These are phyloP conservation scores for Hylyphantes graminicola DNA, from an alignment of 1,140 invertebrate species.

Conservation along the genomic window DNA sequence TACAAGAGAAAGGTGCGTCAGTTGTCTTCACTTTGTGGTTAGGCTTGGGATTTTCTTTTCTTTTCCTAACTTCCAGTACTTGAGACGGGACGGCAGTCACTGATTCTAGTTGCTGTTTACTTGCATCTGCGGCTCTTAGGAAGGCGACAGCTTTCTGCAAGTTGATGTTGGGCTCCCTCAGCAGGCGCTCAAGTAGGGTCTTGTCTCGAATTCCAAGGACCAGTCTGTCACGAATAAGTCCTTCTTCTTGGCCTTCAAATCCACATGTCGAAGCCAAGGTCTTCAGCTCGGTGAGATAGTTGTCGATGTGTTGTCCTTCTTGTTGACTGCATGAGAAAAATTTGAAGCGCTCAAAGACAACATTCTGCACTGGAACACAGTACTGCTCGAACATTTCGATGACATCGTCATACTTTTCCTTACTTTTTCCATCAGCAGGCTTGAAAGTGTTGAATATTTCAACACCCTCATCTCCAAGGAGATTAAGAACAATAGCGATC, in stretches of 20 bases:
- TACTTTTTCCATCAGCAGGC: not conserved
- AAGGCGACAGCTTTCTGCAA: not conserved
- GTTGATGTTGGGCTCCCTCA: not conserved
- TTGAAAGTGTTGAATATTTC: constrained; percentile 23
- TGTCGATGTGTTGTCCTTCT: not conserved
- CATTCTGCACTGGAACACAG: not conserved
- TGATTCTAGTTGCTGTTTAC: not conserved
- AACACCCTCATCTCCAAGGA: constrained; percentile 17
- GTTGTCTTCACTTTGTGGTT: not conserved
- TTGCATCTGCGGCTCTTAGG: constrained; percentile 1
- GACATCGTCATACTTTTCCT: not conserved
- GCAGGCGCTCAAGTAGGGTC: not conserved
- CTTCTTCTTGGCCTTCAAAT: constrained; percentile 21
- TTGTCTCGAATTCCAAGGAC: constrained; percentile 13
- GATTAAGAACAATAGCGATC: not conserved
- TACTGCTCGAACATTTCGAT: not conserved
- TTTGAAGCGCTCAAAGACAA: constrained; percentile 7
- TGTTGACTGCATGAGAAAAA: constrained; percentile 24
- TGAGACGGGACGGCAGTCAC: not conserved
- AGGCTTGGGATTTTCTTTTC: not conserved
- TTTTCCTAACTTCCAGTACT: not conserved
- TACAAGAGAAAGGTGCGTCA: not conserved
- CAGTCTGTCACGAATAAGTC: constrained; percentile 15
- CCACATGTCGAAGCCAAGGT: not conserved
- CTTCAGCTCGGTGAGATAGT: constrained; percentile 6